Conservation (phyloP, 1,140 invertebrate species). For the Drosophila subpulchrella region DNA sequence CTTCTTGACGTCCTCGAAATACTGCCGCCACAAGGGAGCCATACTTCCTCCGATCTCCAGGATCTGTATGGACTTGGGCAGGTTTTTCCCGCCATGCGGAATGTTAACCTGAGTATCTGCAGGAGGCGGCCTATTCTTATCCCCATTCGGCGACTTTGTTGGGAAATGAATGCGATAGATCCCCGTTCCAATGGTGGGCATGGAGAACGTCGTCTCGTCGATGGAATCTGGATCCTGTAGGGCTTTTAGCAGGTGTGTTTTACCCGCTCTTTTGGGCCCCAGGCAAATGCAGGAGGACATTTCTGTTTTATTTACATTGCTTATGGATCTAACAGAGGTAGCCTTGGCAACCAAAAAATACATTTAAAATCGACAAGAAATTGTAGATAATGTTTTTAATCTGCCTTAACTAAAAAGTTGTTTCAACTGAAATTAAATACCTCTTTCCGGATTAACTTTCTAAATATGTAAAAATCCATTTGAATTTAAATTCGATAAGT, state of each 20-base stretch:
- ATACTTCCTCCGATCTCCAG: slow-evolving; percentile 91
- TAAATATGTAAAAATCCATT: background rate
- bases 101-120: slow-evolving; percentile 16
- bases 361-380: background rate
- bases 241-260: slow-evolving; percentile 91
- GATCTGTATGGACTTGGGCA: slow-evolving; percentile 84
- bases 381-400: background rate
- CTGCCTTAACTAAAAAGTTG: background rate
- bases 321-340: slow-evolving; percentile 57
- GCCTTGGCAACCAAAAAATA: slow-evolving; percentile 35
- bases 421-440: background rate
- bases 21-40: slow-evolving; percentile 90
- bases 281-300: slow-evolving; percentile 88
- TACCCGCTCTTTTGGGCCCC: slow-evolving; percentile 91
- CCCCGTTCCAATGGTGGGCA: slow-evolving; percentile 91
- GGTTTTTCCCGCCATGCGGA: slow-evolving; percentile 39
- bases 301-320: background rate
- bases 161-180: slow-evolving; percentile 87
- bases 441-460: too few species aligned
- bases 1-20: slow-evolving; percentile 88
- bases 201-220: slow-evolving; percentile 89
- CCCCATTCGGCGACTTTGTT: slow-evolving; percentile 82
- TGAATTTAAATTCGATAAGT: background rate
- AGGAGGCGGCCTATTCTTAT: slow-evolving; percentile 73
- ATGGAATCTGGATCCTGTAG: slow-evolving; percentile 88